Conservation (phyloP, 2,888 invertebrate species). For the Erebia aethiops region DNA sequence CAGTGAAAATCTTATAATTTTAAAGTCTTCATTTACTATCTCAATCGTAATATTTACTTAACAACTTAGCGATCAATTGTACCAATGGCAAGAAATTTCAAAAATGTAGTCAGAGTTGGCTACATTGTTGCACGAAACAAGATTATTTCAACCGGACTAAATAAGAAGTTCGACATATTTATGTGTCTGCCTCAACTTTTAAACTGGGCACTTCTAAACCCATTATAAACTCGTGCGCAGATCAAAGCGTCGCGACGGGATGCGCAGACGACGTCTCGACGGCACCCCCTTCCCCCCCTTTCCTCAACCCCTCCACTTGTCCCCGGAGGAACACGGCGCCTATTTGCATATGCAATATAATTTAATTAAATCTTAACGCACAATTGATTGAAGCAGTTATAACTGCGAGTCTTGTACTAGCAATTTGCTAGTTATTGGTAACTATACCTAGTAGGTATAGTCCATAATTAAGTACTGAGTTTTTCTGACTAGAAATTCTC, state of each 20-base stretch:
- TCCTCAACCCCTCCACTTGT: constrained; percentile 31
- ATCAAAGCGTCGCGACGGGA: constrained; percentile 72
- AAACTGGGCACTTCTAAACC: constrained; percentile 28
- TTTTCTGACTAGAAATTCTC: too few relatives aligned
- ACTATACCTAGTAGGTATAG: too few relatives aligned
- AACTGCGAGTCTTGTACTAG: not conserved
- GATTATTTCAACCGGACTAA: not conserved
- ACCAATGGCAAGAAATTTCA: not conserved
- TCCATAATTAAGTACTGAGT: not conserved
- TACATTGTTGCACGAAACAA: not conserved
- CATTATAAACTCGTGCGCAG: constrained; percentile 44
- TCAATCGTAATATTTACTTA: not conserved
- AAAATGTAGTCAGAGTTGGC: not conserved
- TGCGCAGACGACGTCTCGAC: constrained; percentile 79
- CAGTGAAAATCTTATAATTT: too few relatives aligned
- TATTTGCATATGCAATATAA: constrained; percentile 29
- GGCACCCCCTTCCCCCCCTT: constrained; percentile 36
- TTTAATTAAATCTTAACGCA: constrained; percentile 28
- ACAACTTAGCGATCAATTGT: not conserved
- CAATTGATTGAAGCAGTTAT: constrained; percentile 20
- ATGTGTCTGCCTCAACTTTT: constrained; percentile 18
- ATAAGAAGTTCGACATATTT: constrained; percentile 17
- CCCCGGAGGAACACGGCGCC: constrained; percentile 32
- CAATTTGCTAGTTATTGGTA: too few relatives aligned
- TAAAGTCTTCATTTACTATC: too few relatives aligned